Conservation (phyloP, 2,113 vertebrate genomes). For the Scomber japonicus region DNA sequence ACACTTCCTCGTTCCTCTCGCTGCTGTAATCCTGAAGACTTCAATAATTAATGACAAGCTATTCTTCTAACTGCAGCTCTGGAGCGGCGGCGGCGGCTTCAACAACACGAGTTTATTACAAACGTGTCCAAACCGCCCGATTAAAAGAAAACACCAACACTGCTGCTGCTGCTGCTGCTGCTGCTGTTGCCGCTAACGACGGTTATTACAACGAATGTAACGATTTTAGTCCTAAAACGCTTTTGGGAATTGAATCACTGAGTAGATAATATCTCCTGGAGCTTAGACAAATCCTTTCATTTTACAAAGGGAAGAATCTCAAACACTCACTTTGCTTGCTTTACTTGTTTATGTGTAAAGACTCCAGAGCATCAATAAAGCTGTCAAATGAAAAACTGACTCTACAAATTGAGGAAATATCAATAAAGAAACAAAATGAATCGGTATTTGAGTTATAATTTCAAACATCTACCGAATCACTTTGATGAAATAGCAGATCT, state of each 20-base stretch:
- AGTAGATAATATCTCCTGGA: constrained; percentile 22
- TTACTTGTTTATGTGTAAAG: no score
- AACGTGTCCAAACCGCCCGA: constrained; percentile 16
- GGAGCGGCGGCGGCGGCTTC: constrained; percentile 44
- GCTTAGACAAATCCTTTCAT: constrained; percentile 21
- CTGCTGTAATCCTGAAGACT: constrained; percentile 14
- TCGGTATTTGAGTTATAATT: no score
- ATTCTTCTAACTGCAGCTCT: constrained; percentile 48
- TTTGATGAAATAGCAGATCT: no score
- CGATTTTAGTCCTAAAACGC: constrained; percentile 9
- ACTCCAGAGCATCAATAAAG: no score
- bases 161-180: no score
- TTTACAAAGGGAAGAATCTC: constrained; percentile 10
- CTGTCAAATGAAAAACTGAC: no score
- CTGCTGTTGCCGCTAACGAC: no score
- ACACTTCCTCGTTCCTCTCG: constrained; percentile 24
- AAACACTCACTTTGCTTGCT: not conserved
- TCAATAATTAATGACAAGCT: constrained; percentile 66
- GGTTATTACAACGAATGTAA: constrained; percentile 36
- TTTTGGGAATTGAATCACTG: constrained; percentile 13
- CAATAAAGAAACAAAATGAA: no score
- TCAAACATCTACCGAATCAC: no score
- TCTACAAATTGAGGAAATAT: no score
- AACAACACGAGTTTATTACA: no score
- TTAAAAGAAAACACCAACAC: constrained; percentile 20